phyloP scores from a whole-genome alignment of 1,140 invertebrate genomes.

The Drosophila virilis region DNA sequence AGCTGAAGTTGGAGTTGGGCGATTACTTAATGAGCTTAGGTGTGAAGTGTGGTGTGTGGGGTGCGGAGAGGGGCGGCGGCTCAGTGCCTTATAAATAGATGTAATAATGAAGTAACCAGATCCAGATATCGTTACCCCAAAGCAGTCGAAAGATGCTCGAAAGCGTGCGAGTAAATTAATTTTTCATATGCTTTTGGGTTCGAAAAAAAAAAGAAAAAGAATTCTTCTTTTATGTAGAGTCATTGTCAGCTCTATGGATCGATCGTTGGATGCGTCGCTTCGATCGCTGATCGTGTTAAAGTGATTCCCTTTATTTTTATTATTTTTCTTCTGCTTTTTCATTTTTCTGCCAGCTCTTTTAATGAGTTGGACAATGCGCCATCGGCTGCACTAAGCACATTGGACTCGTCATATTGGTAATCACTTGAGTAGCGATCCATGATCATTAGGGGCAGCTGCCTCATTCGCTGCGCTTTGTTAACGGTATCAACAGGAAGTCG shows the following conservation, averaged over 20 bases:
- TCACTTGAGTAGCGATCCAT: constrained; percentile 68
- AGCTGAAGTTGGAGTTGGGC: constrained; percentile 46
- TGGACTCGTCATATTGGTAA: constrained; percentile 69
- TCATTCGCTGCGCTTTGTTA: constrained; percentile 79
- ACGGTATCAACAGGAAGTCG: constrained; percentile 58
- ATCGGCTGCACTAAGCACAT: constrained; percentile 55
- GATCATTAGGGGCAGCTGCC: constrained; percentile 70
- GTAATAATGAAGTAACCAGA: constrained; percentile 83
- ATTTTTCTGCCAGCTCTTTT: constrained; percentile 55
- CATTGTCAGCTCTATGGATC: constrained; percentile 50
- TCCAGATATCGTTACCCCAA: constrained; percentile 55
- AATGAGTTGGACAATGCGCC: constrained; percentile 72
- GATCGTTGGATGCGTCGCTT: constrained; percentile 28
- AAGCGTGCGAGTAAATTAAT: constrained; percentile 75
- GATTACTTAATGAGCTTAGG: constrained; percentile 81
- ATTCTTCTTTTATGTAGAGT: constrained; percentile 68
- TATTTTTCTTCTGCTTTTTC: constrained; percentile 4
- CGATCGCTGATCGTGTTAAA: constrained; percentile 73
- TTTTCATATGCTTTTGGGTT: constrained; percentile 67
- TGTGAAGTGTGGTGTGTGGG: constrained; percentile 16
- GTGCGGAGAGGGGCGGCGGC: constrained; percentile 5
- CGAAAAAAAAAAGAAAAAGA: constrained; percentile 1
- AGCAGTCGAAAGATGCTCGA: constrained; percentile 20
- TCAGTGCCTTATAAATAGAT: constrained; percentile 71
- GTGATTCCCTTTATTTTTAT: constrained; percentile 52